phyloP scores from a whole-genome alignment of 2,113 vertebrate genomes.

The Rana temporaria region DNA sequence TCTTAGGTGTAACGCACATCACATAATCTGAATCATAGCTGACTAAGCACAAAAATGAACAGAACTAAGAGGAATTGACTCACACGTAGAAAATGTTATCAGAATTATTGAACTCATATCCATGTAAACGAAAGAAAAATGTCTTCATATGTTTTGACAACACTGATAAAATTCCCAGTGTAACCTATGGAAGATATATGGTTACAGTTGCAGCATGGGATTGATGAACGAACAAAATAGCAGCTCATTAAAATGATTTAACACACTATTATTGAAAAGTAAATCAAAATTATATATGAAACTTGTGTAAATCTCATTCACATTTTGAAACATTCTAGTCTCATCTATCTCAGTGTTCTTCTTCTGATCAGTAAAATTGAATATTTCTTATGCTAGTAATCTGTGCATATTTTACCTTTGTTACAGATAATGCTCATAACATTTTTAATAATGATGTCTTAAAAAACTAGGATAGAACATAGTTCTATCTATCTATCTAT shows the following conservation, averaged over 20 bases:
- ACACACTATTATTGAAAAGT: slow-evolving; percentile 41
- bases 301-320: slow-evolving; percentile 20
- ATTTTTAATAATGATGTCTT: slow-evolving; percentile 3
- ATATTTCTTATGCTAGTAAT: slow-evolving; percentile 43
- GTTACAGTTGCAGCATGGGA: slow-evolving; percentile 23
- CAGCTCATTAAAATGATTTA: slow-evolving; percentile 51
- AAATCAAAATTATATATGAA: slow-evolving; percentile 44
- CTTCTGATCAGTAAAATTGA: slow-evolving; percentile 34
- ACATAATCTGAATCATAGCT: no score
- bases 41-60: no score
- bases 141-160: background rate
- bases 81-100: background rate
- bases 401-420: slow-evolving; percentile 36
- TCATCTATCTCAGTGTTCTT: slow-evolving; percentile 35
- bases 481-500: background rate
- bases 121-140: slow-evolving; percentile 5
- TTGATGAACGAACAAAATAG: slow-evolving; percentile 43
- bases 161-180: slow-evolving; percentile 19
- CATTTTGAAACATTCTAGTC: slow-evolving; percentile 25
- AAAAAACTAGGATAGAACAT: slow-evolving; percentile 6
- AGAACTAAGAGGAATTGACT: background rate
- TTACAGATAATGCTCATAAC: slow-evolving; percentile 36
- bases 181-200: slow-evolving; percentile 33
- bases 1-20: no score
- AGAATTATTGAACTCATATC: background rate